phyloP scores from a whole-genome alignment of 2,797 vertebrate species.

The Gila robusta region DNA sequence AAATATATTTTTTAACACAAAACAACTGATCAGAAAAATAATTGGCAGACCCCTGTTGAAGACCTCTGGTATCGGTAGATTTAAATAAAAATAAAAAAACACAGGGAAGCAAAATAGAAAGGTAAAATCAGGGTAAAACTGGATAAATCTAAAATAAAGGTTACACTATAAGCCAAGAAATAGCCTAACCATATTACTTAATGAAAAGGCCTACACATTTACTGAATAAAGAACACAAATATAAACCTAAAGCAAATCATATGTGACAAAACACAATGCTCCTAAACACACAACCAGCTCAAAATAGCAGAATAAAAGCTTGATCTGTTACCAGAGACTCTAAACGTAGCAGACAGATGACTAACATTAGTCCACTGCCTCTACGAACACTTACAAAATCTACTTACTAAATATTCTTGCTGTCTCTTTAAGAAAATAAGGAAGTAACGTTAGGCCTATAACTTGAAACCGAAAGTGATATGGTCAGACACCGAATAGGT shows the following conservation, averaged over 20 bases:
- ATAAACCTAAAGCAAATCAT: not conserved
- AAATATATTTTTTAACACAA: not conserved
- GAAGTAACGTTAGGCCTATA: conserved; percentile 10
- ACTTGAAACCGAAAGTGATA: conserved; percentile 38
- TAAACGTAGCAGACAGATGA: not conserved
- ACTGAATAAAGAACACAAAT: not conserved
- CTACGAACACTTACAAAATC: not conserved
- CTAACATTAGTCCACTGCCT: not conserved
- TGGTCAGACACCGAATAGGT: not conserved
- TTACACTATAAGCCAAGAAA: not conserved
- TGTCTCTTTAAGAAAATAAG: conserved; percentile 43
- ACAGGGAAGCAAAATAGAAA: not conserved
- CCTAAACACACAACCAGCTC: not conserved
- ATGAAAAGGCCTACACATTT: not conserved
- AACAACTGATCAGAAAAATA: not conserved
- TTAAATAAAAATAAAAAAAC: not conserved
- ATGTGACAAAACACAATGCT: not conserved
- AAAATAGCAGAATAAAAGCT: not conserved
- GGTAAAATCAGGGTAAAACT: not conserved
- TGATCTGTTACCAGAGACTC: no score
- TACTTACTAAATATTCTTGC: not conserved
- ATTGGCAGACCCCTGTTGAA: not conserved
- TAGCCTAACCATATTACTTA: not conserved
- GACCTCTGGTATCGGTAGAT: not conserved
- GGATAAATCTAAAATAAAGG: fast-evolving